A percentile compares a stretch with the other conserved stretches of the same genome.
Evolutionary conservation across 2,888 invertebrate species (phyloP).

Genomic region (Xestoiulus laeticollis): DNA sequence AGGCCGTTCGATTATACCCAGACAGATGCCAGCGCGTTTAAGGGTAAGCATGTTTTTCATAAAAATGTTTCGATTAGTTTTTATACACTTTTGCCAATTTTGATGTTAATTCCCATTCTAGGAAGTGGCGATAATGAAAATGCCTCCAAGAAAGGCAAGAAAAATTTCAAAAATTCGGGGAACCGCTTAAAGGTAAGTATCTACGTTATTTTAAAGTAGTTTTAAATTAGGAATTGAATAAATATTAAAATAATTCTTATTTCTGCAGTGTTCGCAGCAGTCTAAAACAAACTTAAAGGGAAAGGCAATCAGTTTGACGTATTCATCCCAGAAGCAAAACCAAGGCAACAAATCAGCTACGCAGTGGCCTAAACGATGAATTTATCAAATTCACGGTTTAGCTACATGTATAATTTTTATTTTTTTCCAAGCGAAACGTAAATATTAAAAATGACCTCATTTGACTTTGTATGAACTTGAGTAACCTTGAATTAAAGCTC

Average conservation of each 20-base stretch:
- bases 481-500: neutral
- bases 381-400: neutral
- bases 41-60: neutral
- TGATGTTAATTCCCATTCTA: neutral
- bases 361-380: constrained; percentile 6
- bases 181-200: neutral
- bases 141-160: neutral
- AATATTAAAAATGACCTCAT: neutral
- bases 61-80: neutral
- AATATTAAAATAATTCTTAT: neutral
- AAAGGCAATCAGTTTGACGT: neutral
- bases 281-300: neutral
- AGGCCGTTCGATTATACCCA: constrained; percentile 50
- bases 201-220: neutral
- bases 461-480: neutral
- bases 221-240: neutral
- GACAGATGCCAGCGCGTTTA: constrained; percentile 19
- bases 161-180: neutral
- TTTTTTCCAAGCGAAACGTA: neutral
- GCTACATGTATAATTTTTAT: neutral
- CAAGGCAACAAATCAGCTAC: neutral
- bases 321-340: constrained; percentile 19
- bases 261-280: neutral
- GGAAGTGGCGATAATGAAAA: neutral
- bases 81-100: no score